Conservation (phyloP, 1,140 invertebrate species). For the Drosophila nebulosa region DNA sequence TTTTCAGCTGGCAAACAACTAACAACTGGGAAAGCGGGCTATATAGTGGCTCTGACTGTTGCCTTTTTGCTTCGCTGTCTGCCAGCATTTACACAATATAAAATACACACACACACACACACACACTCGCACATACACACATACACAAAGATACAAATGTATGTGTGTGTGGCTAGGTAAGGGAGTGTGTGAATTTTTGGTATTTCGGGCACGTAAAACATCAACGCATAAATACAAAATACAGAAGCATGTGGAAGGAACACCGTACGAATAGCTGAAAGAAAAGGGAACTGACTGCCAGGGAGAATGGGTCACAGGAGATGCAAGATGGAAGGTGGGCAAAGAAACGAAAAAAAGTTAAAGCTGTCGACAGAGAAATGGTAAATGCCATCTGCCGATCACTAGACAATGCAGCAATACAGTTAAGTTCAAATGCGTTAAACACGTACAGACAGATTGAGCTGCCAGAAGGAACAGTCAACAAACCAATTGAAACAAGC, state of each 20-base stretch:
- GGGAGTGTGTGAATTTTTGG: slow-evolving; percentile 22
- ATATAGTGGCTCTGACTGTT: slow-evolving; percentile 18
- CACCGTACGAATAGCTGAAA: slow-evolving; percentile 18
- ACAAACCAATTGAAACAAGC: not conserved
- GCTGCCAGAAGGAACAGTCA: not conserved
- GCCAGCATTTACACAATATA: slow-evolving; percentile 65
- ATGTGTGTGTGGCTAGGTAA: slow-evolving; percentile 7
- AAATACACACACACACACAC: slow-evolving; percentile 58
- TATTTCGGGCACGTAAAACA: slow-evolving; percentile 73
- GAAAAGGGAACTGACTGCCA: not conserved
- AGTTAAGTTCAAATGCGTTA: not conserved
- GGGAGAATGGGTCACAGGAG: slow-evolving; percentile 6
- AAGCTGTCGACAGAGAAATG: not conserved
- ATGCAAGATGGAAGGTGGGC: not conserved
- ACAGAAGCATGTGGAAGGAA: slow-evolving; percentile 26
- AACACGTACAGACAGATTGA: not conserved
- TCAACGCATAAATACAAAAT: slow-evolving; percentile 73
- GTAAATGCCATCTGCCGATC: not conserved
- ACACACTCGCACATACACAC: slow-evolving; percentile 41
- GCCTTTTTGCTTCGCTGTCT: slow-evolving; percentile 15
- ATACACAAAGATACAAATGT: slow-evolving; percentile 31
- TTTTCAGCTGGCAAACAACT: not conserved
- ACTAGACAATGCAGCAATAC: not conserved
- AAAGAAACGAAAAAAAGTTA: not conserved
- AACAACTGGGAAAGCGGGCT: not conserved